These are phyloP conservation scores for Dreissena rostriformis DNA, from an alignment of 1,140 invertebrate species.

Conservation along the genomic window DNA sequence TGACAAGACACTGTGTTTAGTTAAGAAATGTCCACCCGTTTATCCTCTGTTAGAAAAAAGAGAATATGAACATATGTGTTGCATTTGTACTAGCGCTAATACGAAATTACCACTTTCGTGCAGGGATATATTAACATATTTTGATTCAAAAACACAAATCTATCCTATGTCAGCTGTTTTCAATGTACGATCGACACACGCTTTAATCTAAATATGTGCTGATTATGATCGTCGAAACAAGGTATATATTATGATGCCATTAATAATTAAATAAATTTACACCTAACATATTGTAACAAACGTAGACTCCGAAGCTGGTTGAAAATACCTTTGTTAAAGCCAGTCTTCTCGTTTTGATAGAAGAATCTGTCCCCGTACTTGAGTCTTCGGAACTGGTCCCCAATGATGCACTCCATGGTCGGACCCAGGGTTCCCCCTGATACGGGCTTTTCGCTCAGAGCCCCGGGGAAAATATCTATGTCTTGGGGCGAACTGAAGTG, in stretches of 20 bases:
- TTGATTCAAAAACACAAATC: no score
- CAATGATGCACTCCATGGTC: conserved; percentile 97
- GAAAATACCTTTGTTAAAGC: not conserved
- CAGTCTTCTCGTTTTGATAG: conserved; percentile 89
- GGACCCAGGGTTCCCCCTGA: conserved; percentile 94
- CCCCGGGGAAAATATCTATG: conserved; percentile 64
- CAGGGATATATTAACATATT: no score
- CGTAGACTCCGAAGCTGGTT: not conserved
- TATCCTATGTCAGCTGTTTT: no score
- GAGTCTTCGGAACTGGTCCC: conserved; percentile 95
- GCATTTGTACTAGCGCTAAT: no score
- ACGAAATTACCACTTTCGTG: no score
- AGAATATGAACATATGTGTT: no score
- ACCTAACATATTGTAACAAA: not conserved
- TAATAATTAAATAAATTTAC: not conserved
- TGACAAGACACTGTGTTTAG: not conserved
- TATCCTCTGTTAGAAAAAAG: no score
- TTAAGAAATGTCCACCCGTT: no score
- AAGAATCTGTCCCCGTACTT: conserved; percentile 97
- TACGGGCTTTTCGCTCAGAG: conserved; percentile 92
- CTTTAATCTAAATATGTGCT: not conserved
- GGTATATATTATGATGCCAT: not conserved
- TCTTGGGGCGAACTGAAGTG: conserved; percentile 28
- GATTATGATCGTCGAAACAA: not conserved
- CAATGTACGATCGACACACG: not conserved